Evolutionary conservation across 1,140 invertebrate species (phyloP).

Genomic region (Apis cerana): DNA sequence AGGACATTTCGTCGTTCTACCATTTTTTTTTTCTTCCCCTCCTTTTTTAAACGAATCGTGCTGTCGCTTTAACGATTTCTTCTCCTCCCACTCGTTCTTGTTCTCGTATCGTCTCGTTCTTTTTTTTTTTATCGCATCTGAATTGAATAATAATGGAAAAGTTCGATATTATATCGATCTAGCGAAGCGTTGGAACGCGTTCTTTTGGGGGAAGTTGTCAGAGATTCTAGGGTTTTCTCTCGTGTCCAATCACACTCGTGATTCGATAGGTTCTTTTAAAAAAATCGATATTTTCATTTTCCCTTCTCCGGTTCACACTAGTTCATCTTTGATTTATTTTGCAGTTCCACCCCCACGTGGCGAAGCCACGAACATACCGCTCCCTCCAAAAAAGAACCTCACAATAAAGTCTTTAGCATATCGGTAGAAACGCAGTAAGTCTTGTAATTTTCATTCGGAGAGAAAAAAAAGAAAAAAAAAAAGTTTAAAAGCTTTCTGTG

Average conservation of each 20-base stretch:
- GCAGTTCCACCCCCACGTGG: conserved; percentile 74
- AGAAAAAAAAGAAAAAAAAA: conserved; percentile 29
- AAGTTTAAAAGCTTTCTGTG: conserved; percentile 56
- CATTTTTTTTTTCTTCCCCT: too few relatives aligned
- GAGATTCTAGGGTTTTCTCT: conserved; percentile 3
- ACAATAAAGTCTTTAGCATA: conserved; percentile 78
- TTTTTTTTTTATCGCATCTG: neutral
- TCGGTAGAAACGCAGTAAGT: conserved; percentile 77
- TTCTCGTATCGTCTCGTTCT: neutral
- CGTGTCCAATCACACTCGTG: neutral
- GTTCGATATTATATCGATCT: neutral
- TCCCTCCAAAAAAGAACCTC: conserved; percentile 74
- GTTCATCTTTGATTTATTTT: conserved; percentile 70
- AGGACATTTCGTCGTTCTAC: neutral
- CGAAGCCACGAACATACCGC: conserved; percentile 73
- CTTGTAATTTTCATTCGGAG: conserved; percentile 30
- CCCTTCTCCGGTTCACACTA: conserved; percentile 56
- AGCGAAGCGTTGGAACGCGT: conserved; percentile 25
- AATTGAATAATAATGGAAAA: conserved; percentile 1
- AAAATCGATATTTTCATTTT: conserved; percentile 4
- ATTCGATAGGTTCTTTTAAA: too few relatives aligned
- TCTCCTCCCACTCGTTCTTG: neutral
- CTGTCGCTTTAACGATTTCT: neutral
- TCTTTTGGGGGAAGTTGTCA: neutral
- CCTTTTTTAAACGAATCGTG: neutral